Percentiles rank a stretch among this genome's conserved stretches.
These are phyloP conservation scores for Callyntrura sp. DNA, from an alignment of 2,888 invertebrate species.

Conservation along the genomic window DNA sequence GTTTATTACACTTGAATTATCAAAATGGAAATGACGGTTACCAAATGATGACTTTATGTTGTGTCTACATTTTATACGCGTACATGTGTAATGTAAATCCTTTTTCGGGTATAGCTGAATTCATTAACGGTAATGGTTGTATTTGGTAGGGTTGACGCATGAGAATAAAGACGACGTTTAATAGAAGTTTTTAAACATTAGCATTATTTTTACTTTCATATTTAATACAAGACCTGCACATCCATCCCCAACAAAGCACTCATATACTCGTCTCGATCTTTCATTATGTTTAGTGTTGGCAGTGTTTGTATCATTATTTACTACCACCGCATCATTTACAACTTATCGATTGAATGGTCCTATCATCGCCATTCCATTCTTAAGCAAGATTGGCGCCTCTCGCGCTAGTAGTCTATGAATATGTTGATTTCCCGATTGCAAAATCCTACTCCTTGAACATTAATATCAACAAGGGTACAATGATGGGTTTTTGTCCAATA, in stretches of 20 bases:
- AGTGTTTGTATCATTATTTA: slow-evolving; percentile 1
- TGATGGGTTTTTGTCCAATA: slow-evolving; percentile 12
- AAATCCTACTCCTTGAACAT: slow-evolving; percentile 40
- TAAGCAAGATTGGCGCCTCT: slow-evolving; percentile 31
- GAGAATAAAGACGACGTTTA: slow-evolving; percentile 1
- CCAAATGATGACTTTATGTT: slow-evolving; percentile 58
- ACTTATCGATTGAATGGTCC: slow-evolving; percentile 30
- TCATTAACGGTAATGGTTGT: slow-evolving; percentile 56
- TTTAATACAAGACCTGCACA: slow-evolving; percentile 3
- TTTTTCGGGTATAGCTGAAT: slow-evolving; percentile 65
- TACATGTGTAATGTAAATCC: slow-evolving; percentile 67
- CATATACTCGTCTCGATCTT: not conserved
- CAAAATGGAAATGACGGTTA: slow-evolving; percentile 52
- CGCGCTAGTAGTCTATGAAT: slow-evolving; percentile 43
- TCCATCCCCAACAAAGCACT: not conserved
- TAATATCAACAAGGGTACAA: not conserved
- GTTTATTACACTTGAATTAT: slow-evolving; percentile 20
- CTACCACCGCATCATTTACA: slow-evolving; percentile 9
- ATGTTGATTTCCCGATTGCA: slow-evolving; percentile 63
- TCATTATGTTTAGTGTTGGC: slow-evolving; percentile 22
- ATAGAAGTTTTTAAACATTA: slow-evolving; percentile 24
- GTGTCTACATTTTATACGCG: slow-evolving; percentile 44
- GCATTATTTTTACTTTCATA: slow-evolving; percentile 7
- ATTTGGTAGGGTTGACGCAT: slow-evolving; percentile 18
- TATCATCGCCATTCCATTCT: not conserved